Base-by-base conservation (phyloP, 2,113 vertebrate species). In the human region DNA sequence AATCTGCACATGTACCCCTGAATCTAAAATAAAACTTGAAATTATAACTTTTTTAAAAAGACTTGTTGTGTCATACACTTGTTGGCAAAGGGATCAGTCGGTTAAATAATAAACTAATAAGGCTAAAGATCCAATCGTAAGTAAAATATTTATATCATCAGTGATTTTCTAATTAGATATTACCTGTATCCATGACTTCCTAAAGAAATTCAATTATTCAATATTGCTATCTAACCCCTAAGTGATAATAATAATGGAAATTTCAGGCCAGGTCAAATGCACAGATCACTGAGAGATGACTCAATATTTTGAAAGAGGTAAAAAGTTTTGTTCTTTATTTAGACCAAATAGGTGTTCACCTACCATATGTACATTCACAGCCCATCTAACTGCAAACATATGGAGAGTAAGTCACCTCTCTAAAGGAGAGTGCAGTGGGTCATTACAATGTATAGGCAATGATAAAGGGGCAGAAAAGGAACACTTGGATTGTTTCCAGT, bases 191-290 rank as follows among this genome's bases (percentile, higher is more conserved):
- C 32, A 7, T 88, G 72, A 72, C 81, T 93, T 96, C 43, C 50
- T 72, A 52, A 89, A 86, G 43, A 82, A 72, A 93, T 79, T 59
- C 45, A 89, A 3, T n/a, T 68, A 72, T 93, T 89, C 40, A 13
- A 38, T 86, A 92, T 52, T 61, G 35, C 73, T 45, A 32, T 64
- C 23, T 80, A 75, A 87, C 16, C 17, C 30, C 22, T 73, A 75
- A 61, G 6, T 87, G 52, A 55, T 40, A 23, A 80, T 43, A 32
- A 43, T 25, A 43, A 40, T 22, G 45, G 83, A 40, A 70, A 87
- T 97, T 83, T 95, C 86, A 95, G 38, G 35, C n/a, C 59, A 90
- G 17, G 40, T 83, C 70, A 75, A 89, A 92, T 25, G 48, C 78
- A 55, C 17, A 35, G 57, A 40, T 92, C 79, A 9, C 18, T 23